phyloP scores from a whole-genome alignment of 1,140 invertebrate species.

The Heliconius hewitsoni region DNA sequence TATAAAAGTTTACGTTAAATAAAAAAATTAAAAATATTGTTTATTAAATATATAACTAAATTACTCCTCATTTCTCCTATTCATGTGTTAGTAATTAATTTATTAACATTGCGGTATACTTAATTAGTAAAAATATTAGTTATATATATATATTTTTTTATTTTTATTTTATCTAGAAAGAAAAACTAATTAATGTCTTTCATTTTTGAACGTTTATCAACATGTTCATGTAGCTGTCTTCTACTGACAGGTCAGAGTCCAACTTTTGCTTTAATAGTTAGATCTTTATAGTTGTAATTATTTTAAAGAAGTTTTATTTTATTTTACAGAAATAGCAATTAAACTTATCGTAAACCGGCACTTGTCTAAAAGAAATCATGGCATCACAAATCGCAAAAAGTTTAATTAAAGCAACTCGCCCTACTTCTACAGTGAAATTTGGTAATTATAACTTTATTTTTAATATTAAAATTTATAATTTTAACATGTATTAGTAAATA shows the following conservation, averaged over 20 bases:
- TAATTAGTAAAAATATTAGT: too few species aligned
- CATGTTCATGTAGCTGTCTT: constrained; percentile 1
- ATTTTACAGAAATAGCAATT: constrained; percentile 13
- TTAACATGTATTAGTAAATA: background rate
- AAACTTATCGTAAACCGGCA: constrained; percentile 5
- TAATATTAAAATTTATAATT: background rate
- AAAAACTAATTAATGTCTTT: background rate
- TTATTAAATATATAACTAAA: too few species aligned
- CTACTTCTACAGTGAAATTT: constrained; percentile 65
- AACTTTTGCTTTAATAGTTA: constrained; percentile 51
- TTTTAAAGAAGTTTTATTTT: constrained; percentile 15
- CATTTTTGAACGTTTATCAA: background rate
- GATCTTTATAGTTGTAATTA: constrained; percentile 37
- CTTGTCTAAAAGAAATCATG: constrained; percentile 47
- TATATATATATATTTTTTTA: too few species aligned
- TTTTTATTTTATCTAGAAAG: too few species aligned
- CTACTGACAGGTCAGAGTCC: constrained; percentile 72
- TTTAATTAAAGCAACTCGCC: constrained; percentile 58
- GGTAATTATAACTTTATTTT: constrained; percentile 51
- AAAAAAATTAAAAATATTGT: too few species aligned
- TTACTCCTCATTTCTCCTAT: too few species aligned
- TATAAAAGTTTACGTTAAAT: too few species aligned
- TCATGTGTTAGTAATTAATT: too few species aligned
- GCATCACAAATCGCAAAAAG: constrained; percentile 72
- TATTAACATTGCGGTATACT: too few species aligned